phyloP scores from a whole-genome alignment of 2,888 invertebrate genomes.

The Ophion ellenae region DNA sequence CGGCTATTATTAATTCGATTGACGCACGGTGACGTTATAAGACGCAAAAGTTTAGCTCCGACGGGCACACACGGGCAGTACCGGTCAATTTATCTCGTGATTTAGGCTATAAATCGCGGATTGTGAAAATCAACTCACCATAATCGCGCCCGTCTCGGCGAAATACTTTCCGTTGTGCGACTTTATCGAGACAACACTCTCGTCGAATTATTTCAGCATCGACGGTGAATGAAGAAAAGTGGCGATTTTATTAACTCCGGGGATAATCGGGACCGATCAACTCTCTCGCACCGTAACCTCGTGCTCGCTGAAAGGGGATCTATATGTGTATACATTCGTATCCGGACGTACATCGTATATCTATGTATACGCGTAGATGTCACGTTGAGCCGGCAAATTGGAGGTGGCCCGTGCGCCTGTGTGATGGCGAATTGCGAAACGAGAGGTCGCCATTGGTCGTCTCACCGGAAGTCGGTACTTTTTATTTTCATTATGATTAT shows the following conservation, averaged over 20 bases:
- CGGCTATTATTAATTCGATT: too few species aligned
- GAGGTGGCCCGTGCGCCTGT: background rate
- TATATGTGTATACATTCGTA: slow-evolving; percentile 12
- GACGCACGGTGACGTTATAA: background rate
- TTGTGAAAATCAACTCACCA: slow-evolving; percentile 11
- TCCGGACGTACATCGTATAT: too few species aligned
- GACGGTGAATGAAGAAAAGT: background rate
- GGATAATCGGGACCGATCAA: slow-evolving; percentile 19
- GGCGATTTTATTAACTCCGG: slow-evolving; percentile 1
- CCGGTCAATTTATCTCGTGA: background rate
- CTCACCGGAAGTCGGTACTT: slow-evolving; percentile 2
- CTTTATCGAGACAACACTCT: background rate
- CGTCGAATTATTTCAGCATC: slow-evolving; percentile 14
- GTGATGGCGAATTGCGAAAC: slow-evolving; percentile 9
- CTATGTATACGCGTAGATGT: background rate
- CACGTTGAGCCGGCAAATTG: slow-evolving; percentile 25
- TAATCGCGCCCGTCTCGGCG: background rate
- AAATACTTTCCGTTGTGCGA: background rate
- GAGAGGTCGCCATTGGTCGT: background rate
- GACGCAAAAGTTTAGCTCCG: background rate
- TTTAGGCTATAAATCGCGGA: background rate
- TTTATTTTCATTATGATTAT: background rate
- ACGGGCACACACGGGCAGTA: background rate
- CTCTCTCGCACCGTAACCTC: slow-evolving; percentile 17
- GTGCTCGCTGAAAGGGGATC: background rate